Evolutionary conservation across 92 coral and sea anemone species (phyloP).

Genomic region (Epizoanthus ramosus): DNA sequence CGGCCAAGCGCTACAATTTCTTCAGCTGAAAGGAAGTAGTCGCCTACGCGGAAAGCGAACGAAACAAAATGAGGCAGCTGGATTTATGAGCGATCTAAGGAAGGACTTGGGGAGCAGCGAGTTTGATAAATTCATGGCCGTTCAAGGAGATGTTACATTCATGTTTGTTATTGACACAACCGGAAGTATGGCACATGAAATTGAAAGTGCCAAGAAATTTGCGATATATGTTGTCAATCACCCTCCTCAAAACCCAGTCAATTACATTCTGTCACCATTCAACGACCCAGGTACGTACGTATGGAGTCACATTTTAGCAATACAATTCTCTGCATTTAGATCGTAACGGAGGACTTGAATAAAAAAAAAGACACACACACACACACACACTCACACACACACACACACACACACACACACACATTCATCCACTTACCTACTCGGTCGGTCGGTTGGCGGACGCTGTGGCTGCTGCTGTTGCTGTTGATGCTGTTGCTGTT

Average conservation of each 20-base stretch:
- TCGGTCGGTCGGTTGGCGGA: too few relatives aligned
- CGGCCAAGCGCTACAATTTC: conserved; percentile 56
- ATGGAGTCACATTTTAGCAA: too few relatives aligned
- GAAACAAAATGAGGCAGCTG: conserved; percentile 54
- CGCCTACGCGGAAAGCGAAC: conserved; percentile 57
- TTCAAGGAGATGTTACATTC: conserved; percentile 88
- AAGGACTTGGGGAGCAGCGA: conserved; percentile 53
- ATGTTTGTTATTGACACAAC: conserved; percentile 95
- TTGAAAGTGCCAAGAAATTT: conserved; percentile 74
- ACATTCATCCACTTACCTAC: too few relatives aligned
- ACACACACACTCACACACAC: too few relatives aligned
- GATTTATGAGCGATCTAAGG: conserved; percentile 67
- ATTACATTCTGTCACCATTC: conserved; percentile 84
- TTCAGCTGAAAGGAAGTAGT: conserved; percentile 32
- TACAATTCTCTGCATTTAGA: background rate
- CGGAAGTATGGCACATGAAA: conserved; percentile 87
- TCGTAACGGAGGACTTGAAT: too few relatives aligned
- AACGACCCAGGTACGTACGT: conserved; percentile 38
- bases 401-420: too few relatives aligned
- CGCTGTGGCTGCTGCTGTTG: too few relatives aligned
- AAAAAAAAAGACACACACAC: too few relatives aligned
- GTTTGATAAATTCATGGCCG: conserved; percentile 85
- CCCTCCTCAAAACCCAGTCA: conserved; percentile 71
- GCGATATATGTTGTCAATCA: conserved; percentile 79
- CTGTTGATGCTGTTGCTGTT: too few relatives aligned